Percentiles rank a stretch among this genome's conserved stretches.
phyloP scores from a whole-genome alignment of 64 coral and sea anemone genomes.

The Astreopora myriophthalma region DNA sequence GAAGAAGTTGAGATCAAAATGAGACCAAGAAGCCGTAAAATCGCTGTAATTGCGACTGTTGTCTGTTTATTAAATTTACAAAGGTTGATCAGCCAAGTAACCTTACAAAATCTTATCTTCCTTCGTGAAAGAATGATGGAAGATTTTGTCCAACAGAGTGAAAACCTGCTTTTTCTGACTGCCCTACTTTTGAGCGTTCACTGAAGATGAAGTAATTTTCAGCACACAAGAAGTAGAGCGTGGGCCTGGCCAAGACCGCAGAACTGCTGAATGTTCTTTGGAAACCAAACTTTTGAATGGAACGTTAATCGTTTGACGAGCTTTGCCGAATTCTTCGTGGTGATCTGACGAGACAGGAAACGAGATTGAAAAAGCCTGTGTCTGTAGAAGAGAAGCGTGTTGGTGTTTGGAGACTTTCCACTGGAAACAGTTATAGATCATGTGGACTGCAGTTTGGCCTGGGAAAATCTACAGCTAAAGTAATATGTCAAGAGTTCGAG shows the following conservation, averaged over 20 bases:
- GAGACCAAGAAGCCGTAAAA: not conserved
- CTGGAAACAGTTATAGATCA: not conserved
- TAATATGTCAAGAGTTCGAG: not conserved
- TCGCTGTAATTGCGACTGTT: not conserved
- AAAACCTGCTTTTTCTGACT: not conserved
- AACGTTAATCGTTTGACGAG: not conserved
- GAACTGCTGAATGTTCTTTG: not conserved
- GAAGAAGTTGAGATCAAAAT: not conserved
- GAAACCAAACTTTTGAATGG: constrained; percentile 12
- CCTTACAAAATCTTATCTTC: not conserved
- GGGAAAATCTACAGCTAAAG: constrained; percentile 1
- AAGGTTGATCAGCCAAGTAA: not conserved
- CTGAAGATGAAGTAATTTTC: not conserved
- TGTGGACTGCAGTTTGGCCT: too few relatives aligned
- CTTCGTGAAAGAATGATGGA: not conserved
- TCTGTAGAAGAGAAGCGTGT: not conserved
- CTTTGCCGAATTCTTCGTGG: not conserved
- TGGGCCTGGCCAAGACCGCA: constrained; percentile 4
- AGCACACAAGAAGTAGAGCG: not conserved
- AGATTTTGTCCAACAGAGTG: not conserved
- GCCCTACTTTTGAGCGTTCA: not conserved
- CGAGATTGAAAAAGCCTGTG: not conserved
- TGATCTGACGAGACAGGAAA: constrained; percentile 7
- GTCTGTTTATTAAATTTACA: not conserved
- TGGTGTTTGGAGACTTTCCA: constrained; percentile 4